A percentile compares a stretch with the other conserved stretches of the same genome.
Conservation (phyloP, 1,140 invertebrate genomes). For the Neotoxoptera formosana region DNA sequence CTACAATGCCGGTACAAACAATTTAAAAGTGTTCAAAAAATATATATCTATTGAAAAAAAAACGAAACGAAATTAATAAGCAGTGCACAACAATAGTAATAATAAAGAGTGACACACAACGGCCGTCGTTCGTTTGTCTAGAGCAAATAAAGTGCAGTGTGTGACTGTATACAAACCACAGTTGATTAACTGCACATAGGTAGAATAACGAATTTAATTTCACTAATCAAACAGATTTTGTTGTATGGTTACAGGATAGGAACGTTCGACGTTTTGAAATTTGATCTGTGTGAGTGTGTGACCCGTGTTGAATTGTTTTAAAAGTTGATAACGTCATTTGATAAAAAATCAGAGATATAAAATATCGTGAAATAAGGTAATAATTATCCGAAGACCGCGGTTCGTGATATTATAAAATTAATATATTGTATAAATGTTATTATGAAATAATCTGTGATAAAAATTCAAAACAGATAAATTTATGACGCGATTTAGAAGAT, state of each 20-base stretch:
- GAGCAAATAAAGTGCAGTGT: neutral
- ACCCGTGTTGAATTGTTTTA: neutral
- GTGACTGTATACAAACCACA: neutral
- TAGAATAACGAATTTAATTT: neutral
- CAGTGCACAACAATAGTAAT: neutral
- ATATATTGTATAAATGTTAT: no score
- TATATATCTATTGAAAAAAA: neutral
- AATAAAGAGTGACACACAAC: no score
- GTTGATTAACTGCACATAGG: neutral
- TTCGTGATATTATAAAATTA: no score
- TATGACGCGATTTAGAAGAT: no score
- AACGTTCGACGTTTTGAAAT: conserved; percentile 2
- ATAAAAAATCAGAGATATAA: neutral
- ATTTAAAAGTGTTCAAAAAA: neutral
- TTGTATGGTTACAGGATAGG: neutral
- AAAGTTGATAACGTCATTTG: conserved; percentile 6
- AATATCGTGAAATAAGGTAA: no score
- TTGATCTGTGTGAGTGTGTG: neutral
- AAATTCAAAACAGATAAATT: no score
- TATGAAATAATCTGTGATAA: no score
- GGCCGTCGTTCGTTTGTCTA: neutral
- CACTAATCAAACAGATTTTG: neutral
- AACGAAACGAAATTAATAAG: neutral
- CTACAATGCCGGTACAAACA: neutral
- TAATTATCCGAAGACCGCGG: no score